Evolutionary conservation across 1,140 invertebrate genomes (phyloP), one percentile per base, ranked within the genome.

Genomic region (Lucilia cuprina): DNA sequence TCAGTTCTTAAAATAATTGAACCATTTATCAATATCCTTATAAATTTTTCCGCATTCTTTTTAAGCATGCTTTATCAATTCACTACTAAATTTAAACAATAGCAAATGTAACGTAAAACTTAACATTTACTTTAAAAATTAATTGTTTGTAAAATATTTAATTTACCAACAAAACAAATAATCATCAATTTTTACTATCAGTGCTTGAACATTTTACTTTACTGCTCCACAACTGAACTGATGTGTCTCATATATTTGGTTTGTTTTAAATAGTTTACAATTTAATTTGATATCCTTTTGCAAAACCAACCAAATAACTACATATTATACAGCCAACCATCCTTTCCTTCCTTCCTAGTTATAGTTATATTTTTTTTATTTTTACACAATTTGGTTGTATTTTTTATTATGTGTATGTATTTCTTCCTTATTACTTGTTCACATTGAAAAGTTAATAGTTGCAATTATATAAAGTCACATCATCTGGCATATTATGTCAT

Each of bases 381-480:
- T n/a, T n/a, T 30, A 30, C 14, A 17, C n/a, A 14, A n/a, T 60
- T 17, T 60, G 13, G 2, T n/a, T 60, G 14, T 7, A 17, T 60
- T 17, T 60, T 60, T 60, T 60, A n/a, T n/a, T n/a, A n/a, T n/a
- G n/a, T n/a, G n/a, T 30, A 30, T 30, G 25, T 30, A 30, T 60
- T n/a, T 70, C 21, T 70, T 70, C 21, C 19, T 21, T 65, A 17
- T 65, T 65, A 17, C 60, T 65, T 65, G n/a, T 65, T 65, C 17
- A 65, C 60, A 65, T 60, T 70, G 65, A 70, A 70, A 70, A 70
- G 65, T 70, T 70, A 70, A 70, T 70, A 21, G 65, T 70, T 21
- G n/a, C 65, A 70, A 70, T 70, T 70, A 70, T n/a, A 70, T 21
- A 70, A 21, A 70, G 65, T 70, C 65, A 70, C 65, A 70, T 70